phyloP scores from a whole-genome alignment of 2,113 vertebrate species.

The Pseudorectes ferrugineus region DNA sequence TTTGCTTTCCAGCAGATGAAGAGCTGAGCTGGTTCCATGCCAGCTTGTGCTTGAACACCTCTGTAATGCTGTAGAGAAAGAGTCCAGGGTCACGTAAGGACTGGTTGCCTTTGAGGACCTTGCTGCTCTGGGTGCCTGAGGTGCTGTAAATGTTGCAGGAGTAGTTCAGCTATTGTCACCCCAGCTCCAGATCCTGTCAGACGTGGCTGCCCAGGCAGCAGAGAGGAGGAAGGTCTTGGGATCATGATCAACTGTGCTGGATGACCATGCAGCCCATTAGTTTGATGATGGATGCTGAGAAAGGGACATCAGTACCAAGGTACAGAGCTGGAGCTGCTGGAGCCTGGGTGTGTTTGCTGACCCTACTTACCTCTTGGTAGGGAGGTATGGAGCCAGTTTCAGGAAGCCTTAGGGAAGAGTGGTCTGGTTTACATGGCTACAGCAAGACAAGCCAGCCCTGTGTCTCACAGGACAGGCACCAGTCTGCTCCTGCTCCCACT shows the following conservation, averaged over 20 bases:
- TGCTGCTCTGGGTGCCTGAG: background rate
- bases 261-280: background rate
- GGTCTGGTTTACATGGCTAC: background rate
- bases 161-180: background rate
- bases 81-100: background rate
- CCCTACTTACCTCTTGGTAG: background rate
- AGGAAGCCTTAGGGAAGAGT: background rate
- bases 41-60: background rate
- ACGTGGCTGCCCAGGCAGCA: background rate
- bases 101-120: background rate
- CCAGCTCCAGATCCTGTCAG: background rate
- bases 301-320: background rate
- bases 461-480: background rate
- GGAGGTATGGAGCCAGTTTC: background rate
- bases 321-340: background rate
- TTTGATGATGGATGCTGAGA: background rate
- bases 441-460: background rate
- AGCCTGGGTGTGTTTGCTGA: background rate
- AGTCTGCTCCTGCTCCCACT: background rate
- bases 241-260: rapidly evolving
- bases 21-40: background rate
- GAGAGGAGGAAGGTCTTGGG: background rate
- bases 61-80: background rate
- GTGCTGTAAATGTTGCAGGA: background rate
- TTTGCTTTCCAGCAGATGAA: background rate